Base-by-base conservation (phyloP, 2,797 vertebrate genomes). In the Sebastes miniatus region DNA sequence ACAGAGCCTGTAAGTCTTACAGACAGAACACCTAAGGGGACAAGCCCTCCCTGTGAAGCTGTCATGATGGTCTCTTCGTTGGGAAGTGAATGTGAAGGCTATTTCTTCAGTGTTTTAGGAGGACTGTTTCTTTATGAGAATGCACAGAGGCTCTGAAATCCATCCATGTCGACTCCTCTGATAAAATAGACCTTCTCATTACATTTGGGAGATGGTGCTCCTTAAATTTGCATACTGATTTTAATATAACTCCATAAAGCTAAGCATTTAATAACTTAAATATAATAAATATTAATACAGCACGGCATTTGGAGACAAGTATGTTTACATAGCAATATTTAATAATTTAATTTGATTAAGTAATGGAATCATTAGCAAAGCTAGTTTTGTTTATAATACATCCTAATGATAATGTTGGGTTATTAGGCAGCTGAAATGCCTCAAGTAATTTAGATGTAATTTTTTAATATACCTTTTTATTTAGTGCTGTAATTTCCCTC, bases 201-300 rank as follows among this genome's bases (percentile, higher is more conserved):
- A 80, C 10, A 74, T 80, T 52, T 73, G 14, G 12, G 34, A 81
- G 61, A 20, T 8, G 32, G 31, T 61, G 31, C 64, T 59, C 54
- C 62, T 63, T 77, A 69, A 4, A 79, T 83, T 62, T 75, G 32
- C 73, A 76, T 75, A 25, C 10, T 22, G 5, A 66, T 83, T 57
- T 47, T 56, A 63, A 64, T 69, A 24, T 11, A 70, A 63, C 1
- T 9, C 47, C 5, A 36, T 57, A 29, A 74, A 47, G 8, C 14
- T 57, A 6, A 76, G 16, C 24, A 63, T 36, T 29, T 18, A 8
- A 52, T 52, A 39, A 52, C 1, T 79, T 20, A 59, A 31, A 80
- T 76, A 4, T 32, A 8, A 77, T 70, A 57, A 34, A 79, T 69
- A 57, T 68, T 59, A 63, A 39, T 61, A 67, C 1, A 18, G 13